phyloP scores from a whole-genome alignment of 1,140 invertebrate species.

The Drosophila ambigua region DNA sequence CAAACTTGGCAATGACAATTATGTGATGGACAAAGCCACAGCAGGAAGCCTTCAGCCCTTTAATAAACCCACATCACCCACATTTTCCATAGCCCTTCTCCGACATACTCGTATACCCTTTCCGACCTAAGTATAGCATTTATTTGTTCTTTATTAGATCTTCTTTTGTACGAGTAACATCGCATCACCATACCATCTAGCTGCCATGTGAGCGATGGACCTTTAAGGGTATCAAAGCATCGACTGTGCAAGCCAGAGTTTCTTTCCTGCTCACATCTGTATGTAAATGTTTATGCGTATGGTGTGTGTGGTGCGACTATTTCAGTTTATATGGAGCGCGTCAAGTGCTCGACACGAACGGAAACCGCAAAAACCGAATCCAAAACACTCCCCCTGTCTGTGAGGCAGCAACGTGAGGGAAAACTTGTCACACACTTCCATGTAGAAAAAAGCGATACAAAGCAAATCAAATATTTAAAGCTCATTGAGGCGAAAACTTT shows the following conservation, averaged over 20 bases:
- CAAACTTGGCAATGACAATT: slow-evolving; percentile 57
- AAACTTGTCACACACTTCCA: slow-evolving; percentile 46
- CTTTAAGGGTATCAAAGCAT: too few species aligned
- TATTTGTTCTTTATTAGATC: too few species aligned
- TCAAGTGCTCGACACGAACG: slow-evolving; percentile 15
- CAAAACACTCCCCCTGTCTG: slow-evolving; percentile 31
- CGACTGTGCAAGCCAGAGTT: too few species aligned
- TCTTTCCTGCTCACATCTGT: neutral
- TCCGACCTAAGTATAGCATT: neutral
- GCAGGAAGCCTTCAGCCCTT: slow-evolving; percentile 3
- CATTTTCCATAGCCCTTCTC: neutral
- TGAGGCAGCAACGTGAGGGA: slow-evolving; percentile 16
- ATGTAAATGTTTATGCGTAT: slow-evolving; percentile 26
- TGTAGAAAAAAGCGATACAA: slow-evolving; percentile 26
- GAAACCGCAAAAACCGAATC: slow-evolving; percentile 61
- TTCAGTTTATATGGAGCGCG: slow-evolving; percentile 44
- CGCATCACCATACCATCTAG: too few species aligned
- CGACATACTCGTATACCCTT: neutral
- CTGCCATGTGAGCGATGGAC: too few species aligned
- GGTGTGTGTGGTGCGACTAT: slow-evolving; percentile 33
- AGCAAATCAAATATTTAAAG: slow-evolving; percentile 82
- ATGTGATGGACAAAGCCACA: slow-evolving; percentile 48
- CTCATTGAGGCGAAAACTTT: slow-evolving; percentile 77
- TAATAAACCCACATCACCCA: neutral
- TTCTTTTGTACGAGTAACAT: too few species aligned